A percentile compares a stretch with the other conserved stretches of the same genome.
These are phyloP conservation scores for Lepus timidus DNA, from an alignment of 2,113 vertebrate species.

Conservation along the genomic window DNA sequence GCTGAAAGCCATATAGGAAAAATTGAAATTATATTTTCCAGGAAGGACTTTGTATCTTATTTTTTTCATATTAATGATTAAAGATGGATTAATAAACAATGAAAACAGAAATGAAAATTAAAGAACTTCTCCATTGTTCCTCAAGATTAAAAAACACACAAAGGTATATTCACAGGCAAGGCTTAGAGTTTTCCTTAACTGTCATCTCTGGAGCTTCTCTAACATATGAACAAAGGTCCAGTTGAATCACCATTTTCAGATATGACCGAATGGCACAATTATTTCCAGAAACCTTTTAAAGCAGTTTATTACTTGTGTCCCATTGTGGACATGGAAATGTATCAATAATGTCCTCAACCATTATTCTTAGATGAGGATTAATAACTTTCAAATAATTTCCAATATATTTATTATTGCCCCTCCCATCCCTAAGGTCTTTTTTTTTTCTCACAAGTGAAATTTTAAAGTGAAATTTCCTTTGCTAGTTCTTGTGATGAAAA, in stretches of 20 bases:
- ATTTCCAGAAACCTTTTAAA: slow-evolving; percentile 55
- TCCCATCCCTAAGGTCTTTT: neutral
- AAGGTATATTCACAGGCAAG: neutral
- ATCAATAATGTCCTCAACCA: neutral
- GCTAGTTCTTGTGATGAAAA: slow-evolving; percentile 55
- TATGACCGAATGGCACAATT: slow-evolving; percentile 46
- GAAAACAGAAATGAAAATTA: slow-evolving; percentile 17
- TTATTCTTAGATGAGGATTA: slow-evolving; percentile 30
- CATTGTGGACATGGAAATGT: neutral
- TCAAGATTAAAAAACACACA: slow-evolving; percentile 50
- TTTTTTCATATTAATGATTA: slow-evolving; percentile 42
- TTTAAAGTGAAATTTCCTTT: slow-evolving; percentile 53
- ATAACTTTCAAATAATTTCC: slow-evolving; percentile 23
- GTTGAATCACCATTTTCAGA: slow-evolving; percentile 39
- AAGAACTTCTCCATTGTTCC: neutral
- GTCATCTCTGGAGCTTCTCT: slow-evolving; percentile 17
- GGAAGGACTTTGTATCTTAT: neutral
- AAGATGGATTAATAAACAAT: slow-evolving; percentile 4
- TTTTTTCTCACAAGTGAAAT: neutral
- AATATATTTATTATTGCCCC: neutral
- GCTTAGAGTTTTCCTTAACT: slow-evolving; percentile 13
- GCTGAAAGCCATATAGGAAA: neutral
- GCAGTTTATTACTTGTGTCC: neutral
- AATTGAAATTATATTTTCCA: slow-evolving; percentile 7
- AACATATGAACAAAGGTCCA: neutral